A percentile compares a stretch with the other conserved stretches of the same genome.
These are phyloP conservation scores for Drosophila kepulauana DNA, from an alignment of 1,140 invertebrate genomes.

Conservation along the genomic window DNA sequence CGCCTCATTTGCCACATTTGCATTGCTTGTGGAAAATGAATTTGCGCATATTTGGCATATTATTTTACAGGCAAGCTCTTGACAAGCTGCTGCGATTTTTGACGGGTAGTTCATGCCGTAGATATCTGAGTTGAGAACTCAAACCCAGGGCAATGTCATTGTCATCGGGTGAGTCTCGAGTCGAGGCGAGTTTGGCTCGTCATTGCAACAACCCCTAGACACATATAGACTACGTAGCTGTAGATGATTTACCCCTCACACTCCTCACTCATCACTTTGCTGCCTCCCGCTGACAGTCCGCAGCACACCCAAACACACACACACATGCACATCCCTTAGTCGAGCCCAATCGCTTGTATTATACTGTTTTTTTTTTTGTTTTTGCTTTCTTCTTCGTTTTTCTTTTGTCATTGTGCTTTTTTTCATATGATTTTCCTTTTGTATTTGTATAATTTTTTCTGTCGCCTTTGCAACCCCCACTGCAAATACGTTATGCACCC, in stretches of 20 bases:
- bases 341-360: conserved; percentile 73
- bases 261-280: background rate
- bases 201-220: conserved; percentile 72
- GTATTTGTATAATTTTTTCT: conserved; percentile 83
- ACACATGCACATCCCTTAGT: conserved; percentile 42
- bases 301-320: conserved; percentile 6
- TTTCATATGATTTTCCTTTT: conserved; percentile 69
- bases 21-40: conserved; percentile 63
- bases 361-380: conserved; percentile 59
- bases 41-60: conserved; percentile 81
- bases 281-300: background rate
- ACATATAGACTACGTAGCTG: conserved; percentile 1
- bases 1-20: conserved; percentile 55
- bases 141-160: too few relatives aligned
- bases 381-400: conserved; percentile 35
- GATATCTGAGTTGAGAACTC: too few relatives aligned
- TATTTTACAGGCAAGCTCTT: conserved; percentile 63
- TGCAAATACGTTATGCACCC: conserved; percentile 35
- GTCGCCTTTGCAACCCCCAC: conserved; percentile 60
- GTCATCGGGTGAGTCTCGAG: conserved; percentile 32
- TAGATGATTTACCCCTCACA: background rate
- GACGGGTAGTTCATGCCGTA: conserved; percentile 33
- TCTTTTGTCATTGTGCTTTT: conserved; percentile 78
- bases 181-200: conserved; percentile 46
- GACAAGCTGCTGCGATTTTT: conserved; percentile 56